Evolutionary conservation across 1,140 invertebrate species (phyloP), one percentile per base, ranked within the genome.

Genomic region (Brachionus angularis): DNA sequence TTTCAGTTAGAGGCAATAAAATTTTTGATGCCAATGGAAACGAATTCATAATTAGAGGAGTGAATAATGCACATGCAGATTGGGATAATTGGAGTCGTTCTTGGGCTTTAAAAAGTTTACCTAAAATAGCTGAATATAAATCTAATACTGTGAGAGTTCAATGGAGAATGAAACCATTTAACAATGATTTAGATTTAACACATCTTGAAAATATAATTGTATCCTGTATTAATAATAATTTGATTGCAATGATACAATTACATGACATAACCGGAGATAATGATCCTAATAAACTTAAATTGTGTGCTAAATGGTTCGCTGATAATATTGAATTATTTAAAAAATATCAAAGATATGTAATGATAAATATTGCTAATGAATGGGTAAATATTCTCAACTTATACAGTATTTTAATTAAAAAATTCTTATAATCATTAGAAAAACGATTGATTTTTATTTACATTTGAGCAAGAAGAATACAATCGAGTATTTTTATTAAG

Each of bases 201-300:
- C 53, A 58, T 58, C 39, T 58, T 16, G 53, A 58, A 58, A 58
- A 58, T 58, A 58, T 58, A 58, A 58, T 58, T 39, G 34, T 58
- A 12, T 36, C 53, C 23, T 31, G 31, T 16, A 39, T 36, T 36
- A 58, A 58, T 58, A 10, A 1, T 12, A 34, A 18, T 36, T 10
- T 58, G 23, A 34, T 58, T 5, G 36, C 53, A 12, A 58, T 58
- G 53, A 18, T 58, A 23, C 5, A 58, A 39, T 58, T 58, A 23
- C 53, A 58, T 36, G 53, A 58, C 39, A 34, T 18, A 10, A 58
- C 53, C 39, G 53, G 53, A 12, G 25, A 23, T 21, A 58, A 39
- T 21, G 53, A 58, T 36, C 53, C 53, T 21, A 58, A 58, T 58
- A 16, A 36, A 2, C 14, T 58, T n/a, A 58, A 58, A 55, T 21